Base-by-base conservation (phyloP, 1,140 invertebrate species). In the Melipona quadrifasciata region DNA sequence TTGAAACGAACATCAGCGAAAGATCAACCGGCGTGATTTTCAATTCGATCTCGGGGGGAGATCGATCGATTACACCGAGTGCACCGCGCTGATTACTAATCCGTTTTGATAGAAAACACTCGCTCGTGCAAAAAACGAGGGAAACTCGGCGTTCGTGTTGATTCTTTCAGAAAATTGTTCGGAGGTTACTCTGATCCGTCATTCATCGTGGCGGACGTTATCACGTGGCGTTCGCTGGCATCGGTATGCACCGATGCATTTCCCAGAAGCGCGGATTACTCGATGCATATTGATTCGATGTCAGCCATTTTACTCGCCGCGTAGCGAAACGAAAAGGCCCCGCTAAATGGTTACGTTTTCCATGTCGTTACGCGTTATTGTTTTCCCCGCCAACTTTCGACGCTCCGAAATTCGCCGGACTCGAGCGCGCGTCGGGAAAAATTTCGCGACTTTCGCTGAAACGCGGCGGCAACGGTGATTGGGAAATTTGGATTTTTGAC, bases 91-190 rank as follows among this genome's bases (percentile, higher is more conserved):
- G 64, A 65, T 27, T 31, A 24, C 58, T 61, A 57, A 75, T 75
- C 58, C 31, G 27, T 58, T n/a, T n/a, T 1, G 14, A 75, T 39
- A 47, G 39, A n/a, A 47, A 47, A 47, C 39, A 47, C 39, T 0
- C 39, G 39, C 39, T 31, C 31, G 31, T 1, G 39, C 14, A 16
- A 34, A 8, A 16, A 58, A 4, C 19, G 8, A 17, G 11, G 1
- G 10, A 57, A 74, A 31, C 10, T n/a, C 47, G 27, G 6, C 14
- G 17, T 21, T 8, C 24, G 4, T 8, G 31, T 76, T 39, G 39
- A 61, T 76, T 61, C 31, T 76, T 58, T 58, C 74, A 61, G 57
- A 61, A n/a, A 61, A 61, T 76, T 76, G 34, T 76, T 76, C 6
- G 8, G 2, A 39, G 57, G 16, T 47, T 76, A 76, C 34, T 58